phyloP scores from a whole-genome alignment of 2,113 vertebrate species.

The Pyxicephalus adspersus region DNA sequence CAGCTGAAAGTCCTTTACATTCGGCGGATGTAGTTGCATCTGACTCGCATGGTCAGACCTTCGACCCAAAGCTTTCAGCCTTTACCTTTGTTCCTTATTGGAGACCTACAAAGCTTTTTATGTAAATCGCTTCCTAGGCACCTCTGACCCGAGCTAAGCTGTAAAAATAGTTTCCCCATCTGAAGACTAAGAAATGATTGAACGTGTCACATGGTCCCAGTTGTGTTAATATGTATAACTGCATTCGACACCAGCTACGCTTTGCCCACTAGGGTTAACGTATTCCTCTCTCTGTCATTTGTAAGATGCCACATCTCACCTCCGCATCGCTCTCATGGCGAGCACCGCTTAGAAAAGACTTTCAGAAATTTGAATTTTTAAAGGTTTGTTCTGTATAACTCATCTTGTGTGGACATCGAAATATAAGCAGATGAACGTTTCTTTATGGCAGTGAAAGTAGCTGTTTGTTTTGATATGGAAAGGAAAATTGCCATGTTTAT shows the following conservation, averaged over 20 bases:
- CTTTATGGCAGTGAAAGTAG: not conserved
- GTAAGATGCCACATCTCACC: slow-evolving; percentile 34
- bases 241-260: not conserved
- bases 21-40: not conserved
- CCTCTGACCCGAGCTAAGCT: slow-evolving; percentile 40
- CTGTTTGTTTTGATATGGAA: not conserved
- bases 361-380: slow-evolving; percentile 20
- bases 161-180: slow-evolving; percentile 37
- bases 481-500: too few species aligned
- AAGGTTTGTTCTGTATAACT: not conserved
- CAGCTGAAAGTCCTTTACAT: not conserved
- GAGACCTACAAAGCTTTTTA: slow-evolving; percentile 51
- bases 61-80: slow-evolving; percentile 10
- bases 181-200: slow-evolving; percentile 11
- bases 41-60: slow-evolving; percentile 15
- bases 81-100: slow-evolving; percentile 19
- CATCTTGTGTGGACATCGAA: not conserved
- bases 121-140: slow-evolving; percentile 36
- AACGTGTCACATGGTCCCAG: not conserved
- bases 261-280: slow-evolving; percentile 30
- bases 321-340: not conserved
- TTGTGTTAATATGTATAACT: slow-evolving; percentile 53
- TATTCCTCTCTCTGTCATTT: slow-evolving; percentile 44
- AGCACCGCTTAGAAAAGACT: not conserved
- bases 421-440: not conserved